Conservation (phyloP, 2,113 vertebrate genomes). For the Trichomycterus rosablanca region DNA sequence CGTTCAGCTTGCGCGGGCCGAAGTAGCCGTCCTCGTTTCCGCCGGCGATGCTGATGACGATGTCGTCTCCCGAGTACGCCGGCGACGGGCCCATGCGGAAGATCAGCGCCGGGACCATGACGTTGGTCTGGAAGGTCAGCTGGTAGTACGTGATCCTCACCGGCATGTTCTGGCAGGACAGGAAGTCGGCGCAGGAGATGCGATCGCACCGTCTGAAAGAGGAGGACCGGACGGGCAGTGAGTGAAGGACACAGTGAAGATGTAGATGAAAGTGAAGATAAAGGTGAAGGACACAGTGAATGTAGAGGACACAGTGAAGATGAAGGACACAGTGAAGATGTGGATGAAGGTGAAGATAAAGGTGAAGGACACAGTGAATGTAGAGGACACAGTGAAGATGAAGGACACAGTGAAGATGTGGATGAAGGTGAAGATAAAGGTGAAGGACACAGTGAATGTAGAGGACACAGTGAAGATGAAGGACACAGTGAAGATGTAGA, state of each 20-base stretch:
- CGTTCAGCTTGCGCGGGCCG: conserved; percentile 78
- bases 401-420: no score
- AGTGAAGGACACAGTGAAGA: no score
- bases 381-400: no score
- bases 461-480: no score
- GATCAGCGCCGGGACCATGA: conserved; percentile 84
- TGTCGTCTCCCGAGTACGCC: conserved; percentile 83
- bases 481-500: no score
- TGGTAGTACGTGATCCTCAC: conserved; percentile 88
- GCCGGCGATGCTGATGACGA: conserved; percentile 78
- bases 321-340: no score
- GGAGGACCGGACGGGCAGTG: no score
- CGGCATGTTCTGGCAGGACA: conserved; percentile 83
- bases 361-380: no score
- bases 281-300: no score
- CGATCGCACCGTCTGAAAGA: conserved; percentile 77
- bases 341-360: neutral
- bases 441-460: no score
- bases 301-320: no score
- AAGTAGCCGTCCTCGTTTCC: conserved; percentile 90
- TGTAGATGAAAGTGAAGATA: no score
- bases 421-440: neutral
- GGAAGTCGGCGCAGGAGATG: conserved; percentile 74
- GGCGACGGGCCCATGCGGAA: conserved; percentile 92
- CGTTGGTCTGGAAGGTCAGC: conserved; percentile 88